phyloP scores from a whole-genome alignment of 2,797 vertebrate species.

The Scarus forsteni region DNA sequence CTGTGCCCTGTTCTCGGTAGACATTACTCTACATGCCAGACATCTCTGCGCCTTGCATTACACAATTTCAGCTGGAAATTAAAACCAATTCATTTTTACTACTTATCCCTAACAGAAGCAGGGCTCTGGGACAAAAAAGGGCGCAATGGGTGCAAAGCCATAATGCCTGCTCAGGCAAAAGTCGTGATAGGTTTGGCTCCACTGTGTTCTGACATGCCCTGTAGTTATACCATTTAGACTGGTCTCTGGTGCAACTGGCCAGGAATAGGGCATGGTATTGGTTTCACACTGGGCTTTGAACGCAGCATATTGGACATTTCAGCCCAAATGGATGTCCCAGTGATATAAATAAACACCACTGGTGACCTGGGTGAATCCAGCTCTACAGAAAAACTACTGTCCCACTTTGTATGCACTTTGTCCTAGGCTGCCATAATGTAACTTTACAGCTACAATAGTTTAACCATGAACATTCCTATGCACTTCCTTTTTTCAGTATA shows the following conservation, averaged over 20 bases:
- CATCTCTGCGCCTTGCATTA: slow-evolving; percentile 7
- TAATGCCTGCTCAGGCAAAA: slow-evolving; percentile 59
- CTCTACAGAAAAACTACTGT: slow-evolving; percentile 54
- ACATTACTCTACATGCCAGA: background rate
- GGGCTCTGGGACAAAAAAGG: slow-evolving; percentile 38
- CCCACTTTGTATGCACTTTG: slow-evolving; percentile 63
- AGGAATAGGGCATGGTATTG: background rate
- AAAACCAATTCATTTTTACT: slow-evolving; percentile 44
- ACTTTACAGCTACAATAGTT: slow-evolving; percentile 8
- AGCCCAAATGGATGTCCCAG: slow-evolving; percentile 6
- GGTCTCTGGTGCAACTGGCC: slow-evolving; percentile 26
- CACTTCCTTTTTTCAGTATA: background rate
- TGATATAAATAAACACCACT: background rate
- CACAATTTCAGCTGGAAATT: slow-evolving; percentile 39
- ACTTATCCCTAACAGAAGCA: slow-evolving; percentile 57
- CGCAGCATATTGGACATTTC: background rate
- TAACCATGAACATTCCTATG: background rate
- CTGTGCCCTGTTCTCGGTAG: background rate
- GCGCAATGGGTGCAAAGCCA: slow-evolving; percentile 68
- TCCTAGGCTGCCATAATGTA: slow-evolving; percentile 37
- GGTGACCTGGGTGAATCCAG: slow-evolving; percentile 38
- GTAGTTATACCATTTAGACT: slow-evolving; percentile 41
- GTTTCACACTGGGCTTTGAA: slow-evolving; percentile 11
- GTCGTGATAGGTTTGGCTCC: slow-evolving; percentile 63
- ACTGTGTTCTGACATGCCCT: slow-evolving; percentile 58